A percentile compares a stretch with the other conserved stretches of the same genome.
Conservation (phyloP, 2,888 invertebrate species). For the Brenthis hecate region DNA sequence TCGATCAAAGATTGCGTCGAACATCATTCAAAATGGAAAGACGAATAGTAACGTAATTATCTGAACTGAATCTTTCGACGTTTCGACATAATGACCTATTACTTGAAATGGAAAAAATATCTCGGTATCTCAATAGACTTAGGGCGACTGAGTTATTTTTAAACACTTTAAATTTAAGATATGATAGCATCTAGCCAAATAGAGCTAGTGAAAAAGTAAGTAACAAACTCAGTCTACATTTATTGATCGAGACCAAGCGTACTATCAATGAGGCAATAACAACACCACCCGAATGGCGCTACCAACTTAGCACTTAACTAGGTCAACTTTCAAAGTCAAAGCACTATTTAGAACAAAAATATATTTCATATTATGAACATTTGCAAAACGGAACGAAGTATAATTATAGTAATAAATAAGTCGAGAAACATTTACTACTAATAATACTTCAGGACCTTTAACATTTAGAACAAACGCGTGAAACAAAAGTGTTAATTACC, state of each 20-base stretch:
- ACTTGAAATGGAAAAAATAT: constrained; percentile 64
- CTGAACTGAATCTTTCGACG: constrained; percentile 51
- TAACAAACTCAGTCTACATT: constrained; percentile 1
- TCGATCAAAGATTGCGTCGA: constrained; percentile 48
- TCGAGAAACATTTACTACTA: too few species aligned
- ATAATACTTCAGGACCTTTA: too few species aligned
- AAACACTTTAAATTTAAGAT: not conserved
- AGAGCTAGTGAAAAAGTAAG: not conserved
- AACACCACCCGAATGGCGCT: constrained; percentile 21
- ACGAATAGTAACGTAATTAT: constrained; percentile 51
- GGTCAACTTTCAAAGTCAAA: constrained; percentile 22
- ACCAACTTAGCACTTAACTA: constrained; percentile 17
- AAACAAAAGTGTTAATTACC: too few species aligned
- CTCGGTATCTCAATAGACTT: constrained; percentile 51
- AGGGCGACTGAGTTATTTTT: constrained; percentile 23
- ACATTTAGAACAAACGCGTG: too few species aligned
- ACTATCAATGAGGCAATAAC: constrained; percentile 22
- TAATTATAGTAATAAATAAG: too few species aligned
- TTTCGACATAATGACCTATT: constrained; percentile 64
- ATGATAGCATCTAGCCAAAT: too few species aligned
- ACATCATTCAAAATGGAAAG: constrained; percentile 50
- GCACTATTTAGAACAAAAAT: constrained; percentile 5
- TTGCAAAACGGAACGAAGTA: too few species aligned
- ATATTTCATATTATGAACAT: not conserved
- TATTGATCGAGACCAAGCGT: not conserved